phyloP scores from a whole-genome alignment of 2,797 vertebrate genomes.

The Vireo griseus region DNA sequence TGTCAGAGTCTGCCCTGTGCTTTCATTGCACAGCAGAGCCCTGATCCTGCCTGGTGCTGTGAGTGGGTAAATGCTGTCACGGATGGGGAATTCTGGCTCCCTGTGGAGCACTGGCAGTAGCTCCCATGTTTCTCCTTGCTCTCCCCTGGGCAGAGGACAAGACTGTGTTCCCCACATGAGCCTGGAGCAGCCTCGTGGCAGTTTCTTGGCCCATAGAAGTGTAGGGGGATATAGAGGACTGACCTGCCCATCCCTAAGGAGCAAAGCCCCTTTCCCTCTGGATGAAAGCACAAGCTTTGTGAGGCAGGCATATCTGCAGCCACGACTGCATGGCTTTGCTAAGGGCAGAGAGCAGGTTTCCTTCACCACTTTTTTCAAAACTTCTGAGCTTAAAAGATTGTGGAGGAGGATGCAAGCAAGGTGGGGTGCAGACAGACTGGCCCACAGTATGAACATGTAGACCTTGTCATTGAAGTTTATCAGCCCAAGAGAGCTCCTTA shows the following conservation, averaged over 20 bases:
- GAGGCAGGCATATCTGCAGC: background rate
- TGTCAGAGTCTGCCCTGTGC: background rate
- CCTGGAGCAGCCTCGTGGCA: background rate
- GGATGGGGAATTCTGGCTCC: background rate
- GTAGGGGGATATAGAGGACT: background rate
- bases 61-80: background rate
- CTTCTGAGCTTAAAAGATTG: rapidly evolving
- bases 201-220: background rate
- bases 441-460: background rate
- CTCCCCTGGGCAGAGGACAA: background rate
- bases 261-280: background rate
- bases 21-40: background rate
- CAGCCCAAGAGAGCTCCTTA: background rate
- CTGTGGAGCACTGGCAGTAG: background rate
- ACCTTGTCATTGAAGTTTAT: background rate
- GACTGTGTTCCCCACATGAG: background rate
- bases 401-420: background rate
- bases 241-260: background rate
- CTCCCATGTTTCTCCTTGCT: background rate
- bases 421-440: background rate
- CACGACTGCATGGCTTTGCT: background rate
- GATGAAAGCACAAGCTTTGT: background rate
- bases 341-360: background rate
- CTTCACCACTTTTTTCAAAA: background rate
- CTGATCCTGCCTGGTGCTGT: rapidly evolving